Percentiles rank a stretch among this genome's conserved stretches.
These are phyloP conservation scores for Ammodytes dubius DNA, from an alignment of 2,113 vertebrate species.

Conservation along the genomic window DNA sequence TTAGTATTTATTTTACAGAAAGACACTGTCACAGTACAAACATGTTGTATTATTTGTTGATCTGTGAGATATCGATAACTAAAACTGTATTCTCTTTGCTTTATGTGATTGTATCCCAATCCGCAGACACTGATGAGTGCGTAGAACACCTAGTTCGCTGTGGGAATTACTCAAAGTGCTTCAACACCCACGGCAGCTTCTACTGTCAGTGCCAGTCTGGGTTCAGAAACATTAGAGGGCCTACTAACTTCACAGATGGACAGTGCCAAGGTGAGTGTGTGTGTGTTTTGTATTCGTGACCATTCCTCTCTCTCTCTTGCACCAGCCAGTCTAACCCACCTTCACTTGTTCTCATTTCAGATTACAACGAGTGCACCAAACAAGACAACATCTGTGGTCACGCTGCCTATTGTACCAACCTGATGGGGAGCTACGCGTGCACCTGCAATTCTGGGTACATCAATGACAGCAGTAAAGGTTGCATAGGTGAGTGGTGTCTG, in stretches of 20 bases:
- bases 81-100: not conserved
- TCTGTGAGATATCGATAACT: not conserved
- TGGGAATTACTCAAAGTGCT: rapidly evolving
- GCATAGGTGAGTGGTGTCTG: constrained; percentile 66
- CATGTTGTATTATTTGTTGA: not conserved
- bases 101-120: constrained; percentile 11
- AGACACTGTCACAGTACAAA: not conserved
- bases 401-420: constrained; percentile 58
- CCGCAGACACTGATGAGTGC: constrained; percentile 58
- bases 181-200: constrained; percentile 62
- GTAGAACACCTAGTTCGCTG: rapidly evolving
- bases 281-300: not conserved
- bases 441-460: constrained; percentile 65
- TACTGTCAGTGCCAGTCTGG: constrained; percentile 55
- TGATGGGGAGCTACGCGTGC: constrained; percentile 65
- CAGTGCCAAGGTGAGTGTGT: constrained; percentile 60
- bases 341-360: constrained; percentile 48
- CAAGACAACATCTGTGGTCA: constrained; percentile 25
- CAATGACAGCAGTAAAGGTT: not conserved
- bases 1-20: not conserved
- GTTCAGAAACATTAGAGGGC: rapidly evolving
- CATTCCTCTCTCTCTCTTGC: not conserved
- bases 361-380: constrained; percentile 65
- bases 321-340: not conserved
- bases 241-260: not conserved